phyloP scores from a whole-genome alignment of 2,888 invertebrate species.

The Bedellia somnulentella region DNA sequence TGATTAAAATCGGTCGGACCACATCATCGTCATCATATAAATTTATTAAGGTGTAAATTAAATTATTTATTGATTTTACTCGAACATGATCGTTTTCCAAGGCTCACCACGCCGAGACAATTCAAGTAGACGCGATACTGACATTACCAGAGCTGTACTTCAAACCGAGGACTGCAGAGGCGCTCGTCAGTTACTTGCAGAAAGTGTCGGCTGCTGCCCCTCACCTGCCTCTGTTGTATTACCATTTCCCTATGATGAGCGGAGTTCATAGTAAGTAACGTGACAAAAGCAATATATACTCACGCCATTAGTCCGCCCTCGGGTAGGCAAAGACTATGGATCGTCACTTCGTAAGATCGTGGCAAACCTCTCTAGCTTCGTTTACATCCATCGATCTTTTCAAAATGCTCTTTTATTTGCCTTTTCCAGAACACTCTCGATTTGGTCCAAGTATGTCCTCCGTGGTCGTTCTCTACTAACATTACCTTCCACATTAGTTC shows the following conservation, averaged over 20 bases:
- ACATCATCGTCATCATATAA: too few relatives aligned
- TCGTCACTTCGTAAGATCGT: too few relatives aligned
- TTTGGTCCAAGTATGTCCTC: too few relatives aligned
- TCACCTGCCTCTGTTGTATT: constrained; percentile 71
- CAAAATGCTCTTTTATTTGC: background rate
- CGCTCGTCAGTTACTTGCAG: constrained; percentile 64
- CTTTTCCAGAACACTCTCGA: too few relatives aligned
- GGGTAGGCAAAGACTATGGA: too few relatives aligned
- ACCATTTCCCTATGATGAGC: constrained; percentile 72
- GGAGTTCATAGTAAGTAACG: constrained; percentile 65
- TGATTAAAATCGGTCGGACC: too few relatives aligned
- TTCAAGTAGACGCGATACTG: constrained; percentile 64
- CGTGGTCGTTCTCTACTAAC: too few relatives aligned
- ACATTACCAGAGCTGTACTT: constrained; percentile 72
- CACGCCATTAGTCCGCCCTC: too few relatives aligned
- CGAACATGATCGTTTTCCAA: too few relatives aligned
- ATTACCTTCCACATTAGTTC: too few relatives aligned
- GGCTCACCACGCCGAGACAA: constrained; percentile 67
- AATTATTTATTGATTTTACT: too few relatives aligned
- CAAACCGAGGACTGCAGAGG: constrained; percentile 56
- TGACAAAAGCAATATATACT: background rate
- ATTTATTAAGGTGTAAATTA: too few relatives aligned
- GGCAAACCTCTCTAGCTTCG: background rate
- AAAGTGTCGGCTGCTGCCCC: constrained; percentile 67
- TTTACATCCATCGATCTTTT: background rate